phyloP scores from a whole-genome alignment of 2,797 vertebrate species.

The Lindbergichthys nudifrons region DNA sequence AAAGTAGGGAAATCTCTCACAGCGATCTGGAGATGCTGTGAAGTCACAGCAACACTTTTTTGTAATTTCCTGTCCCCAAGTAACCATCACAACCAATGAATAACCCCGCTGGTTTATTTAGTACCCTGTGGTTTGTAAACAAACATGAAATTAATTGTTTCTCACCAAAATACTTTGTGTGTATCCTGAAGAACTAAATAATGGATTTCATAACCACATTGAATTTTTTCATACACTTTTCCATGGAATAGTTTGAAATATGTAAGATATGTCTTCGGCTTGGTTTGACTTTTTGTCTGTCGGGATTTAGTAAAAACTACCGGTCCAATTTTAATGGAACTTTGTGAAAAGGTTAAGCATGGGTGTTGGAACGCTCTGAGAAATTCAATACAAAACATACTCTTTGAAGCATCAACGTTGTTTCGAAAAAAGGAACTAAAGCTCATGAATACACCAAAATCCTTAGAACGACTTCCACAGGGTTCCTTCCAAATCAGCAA shows the following conservation, averaged over 20 bases:
- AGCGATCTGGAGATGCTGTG: background rate
- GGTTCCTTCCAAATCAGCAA: no score
- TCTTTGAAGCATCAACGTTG: no score
- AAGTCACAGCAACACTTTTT: constrained; percentile 7
- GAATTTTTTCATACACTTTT: background rate
- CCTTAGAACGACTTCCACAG: no score
- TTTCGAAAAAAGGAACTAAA: no score
- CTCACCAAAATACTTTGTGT: background rate
- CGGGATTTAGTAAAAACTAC: no score
- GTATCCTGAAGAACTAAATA: background rate
- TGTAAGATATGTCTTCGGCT: no score
- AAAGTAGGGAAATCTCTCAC: constrained; percentile 38
- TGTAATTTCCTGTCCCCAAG: constrained; percentile 8
- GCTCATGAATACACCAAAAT: no score
- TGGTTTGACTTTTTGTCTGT: no score
- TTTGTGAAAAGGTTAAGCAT: no score
- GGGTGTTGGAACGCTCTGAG: no score
- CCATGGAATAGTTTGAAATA: background rate
- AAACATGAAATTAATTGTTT: constrained; percentile 23
- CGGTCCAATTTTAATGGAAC: no score
- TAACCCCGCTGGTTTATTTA: constrained; percentile 16
- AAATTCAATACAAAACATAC: no score
- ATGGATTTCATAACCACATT: background rate
- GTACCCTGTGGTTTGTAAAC: constrained; percentile 9
- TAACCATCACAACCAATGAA: background rate